Conservation (phyloP, 53 echinoderm and acorn worm species). For the Holothuria leucospilota region DNA sequence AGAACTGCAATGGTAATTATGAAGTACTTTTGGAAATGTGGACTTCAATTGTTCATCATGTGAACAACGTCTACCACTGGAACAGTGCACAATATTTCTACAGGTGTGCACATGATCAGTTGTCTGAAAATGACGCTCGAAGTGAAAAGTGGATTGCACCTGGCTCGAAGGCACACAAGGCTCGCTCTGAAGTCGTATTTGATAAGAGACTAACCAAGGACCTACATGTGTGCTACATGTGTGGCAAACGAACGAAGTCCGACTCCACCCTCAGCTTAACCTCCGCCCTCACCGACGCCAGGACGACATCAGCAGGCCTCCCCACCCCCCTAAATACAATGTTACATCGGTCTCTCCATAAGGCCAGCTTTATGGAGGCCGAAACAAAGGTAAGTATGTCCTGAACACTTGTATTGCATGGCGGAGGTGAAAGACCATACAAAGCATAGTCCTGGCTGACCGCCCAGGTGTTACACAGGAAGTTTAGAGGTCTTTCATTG, state of each 20-base stretch:
- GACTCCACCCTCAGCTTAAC: too few relatives aligned
- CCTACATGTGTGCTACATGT: too few relatives aligned
- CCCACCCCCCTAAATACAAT: too few relatives aligned
- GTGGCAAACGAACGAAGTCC: too few relatives aligned
- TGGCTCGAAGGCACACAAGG: constrained; percentile 60
- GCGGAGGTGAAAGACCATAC: too few relatives aligned
- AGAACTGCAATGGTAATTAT: constrained; percentile 35
- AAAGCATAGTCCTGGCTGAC: too few relatives aligned
- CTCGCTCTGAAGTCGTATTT: constrained; percentile 53
- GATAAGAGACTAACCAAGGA: constrained; percentile 62
- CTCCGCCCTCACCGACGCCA: too few relatives aligned
- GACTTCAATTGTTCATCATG: constrained; percentile 41
- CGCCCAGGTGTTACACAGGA: constrained; percentile 64
- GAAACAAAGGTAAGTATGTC: too few relatives aligned
- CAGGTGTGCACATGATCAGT: constrained; percentile 48
- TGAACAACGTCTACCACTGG: constrained; percentile 51
- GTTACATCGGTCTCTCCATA: too few relatives aligned
- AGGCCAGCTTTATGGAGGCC: too few relatives aligned
- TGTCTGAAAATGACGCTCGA: constrained; percentile 31
- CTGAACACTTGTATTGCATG: too few relatives aligned
- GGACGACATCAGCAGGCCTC: too few relatives aligned
- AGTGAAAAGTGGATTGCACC: constrained; percentile 57
- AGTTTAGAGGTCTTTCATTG: constrained; percentile 59
- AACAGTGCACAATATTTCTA: constrained; percentile 40
- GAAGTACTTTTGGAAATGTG: constrained; percentile 51